Conservation (phyloP, 2,888 invertebrate genomes). For the Sarcophaga rosellei region DNA sequence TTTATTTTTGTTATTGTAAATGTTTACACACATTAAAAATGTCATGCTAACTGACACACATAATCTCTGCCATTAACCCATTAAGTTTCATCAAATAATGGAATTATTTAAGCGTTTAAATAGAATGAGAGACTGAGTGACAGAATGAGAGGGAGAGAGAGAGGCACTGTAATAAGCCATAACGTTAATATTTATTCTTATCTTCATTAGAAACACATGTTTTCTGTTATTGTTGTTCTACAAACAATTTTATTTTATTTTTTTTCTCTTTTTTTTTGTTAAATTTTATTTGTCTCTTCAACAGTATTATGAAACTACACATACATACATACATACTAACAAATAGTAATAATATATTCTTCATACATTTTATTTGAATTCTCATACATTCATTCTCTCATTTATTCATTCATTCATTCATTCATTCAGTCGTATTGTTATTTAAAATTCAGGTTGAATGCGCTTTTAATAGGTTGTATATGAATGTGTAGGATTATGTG, state of each 20-base stretch:
- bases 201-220: too few relatives aligned
- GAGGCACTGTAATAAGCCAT: too few relatives aligned
- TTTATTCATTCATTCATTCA: not conserved
- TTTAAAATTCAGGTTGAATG: slow-evolving; percentile 71
- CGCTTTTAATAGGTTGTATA: slow-evolving; percentile 66
- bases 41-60: slow-evolving; percentile 24
- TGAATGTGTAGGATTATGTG: slow-evolving; percentile 6
- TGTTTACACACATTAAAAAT: slow-evolving; percentile 29
- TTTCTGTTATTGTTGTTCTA: not conserved
- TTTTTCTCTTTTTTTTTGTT: not conserved
- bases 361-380: not conserved
- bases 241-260: not conserved
- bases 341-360: not conserved
- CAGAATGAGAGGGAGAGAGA: too few relatives aligned
- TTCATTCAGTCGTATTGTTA: slow-evolving; percentile 53
- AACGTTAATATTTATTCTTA: too few relatives aligned
- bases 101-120: too few relatives aligned
- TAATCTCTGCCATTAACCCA: not conserved
- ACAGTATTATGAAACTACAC: not conserved
- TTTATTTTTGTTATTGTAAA: slow-evolving; percentile 21
- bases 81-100: too few relatives aligned
- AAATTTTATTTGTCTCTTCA: not conserved
- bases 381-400: not conserved
- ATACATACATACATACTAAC: not conserved
- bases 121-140: too few relatives aligned